Base-by-base conservation (phyloP, 2,113 vertebrate genomes). In the Tupaia chinensis region DNA sequence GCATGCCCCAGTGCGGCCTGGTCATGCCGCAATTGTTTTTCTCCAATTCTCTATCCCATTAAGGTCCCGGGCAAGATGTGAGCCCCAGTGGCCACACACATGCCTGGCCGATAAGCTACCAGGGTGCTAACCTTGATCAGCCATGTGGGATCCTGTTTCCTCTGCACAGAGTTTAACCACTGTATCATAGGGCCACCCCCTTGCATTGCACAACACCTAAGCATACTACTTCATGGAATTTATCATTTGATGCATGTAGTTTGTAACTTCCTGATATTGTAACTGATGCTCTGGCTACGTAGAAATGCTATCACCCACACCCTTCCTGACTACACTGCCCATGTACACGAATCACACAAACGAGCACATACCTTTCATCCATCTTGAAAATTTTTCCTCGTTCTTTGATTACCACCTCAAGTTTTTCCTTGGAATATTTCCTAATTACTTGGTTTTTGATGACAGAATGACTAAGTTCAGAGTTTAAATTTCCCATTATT, bases 381-480 rank as follows among this genome's bases (percentile, higher is more conserved):
- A 68, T 73, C 82, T 77, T 27, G 17, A 89, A 72, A 92, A 84
- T 11, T 85, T 61, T 63, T 87, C 66, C 44, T 91, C 83, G 44
- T 23, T 93, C 61, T 91, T 73, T 76, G 8, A 91, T 66, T 76
- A 89, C 54, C 54, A 92, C 54, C 58, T 58, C 68, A 72, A 70
- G 86, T 3, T 79, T 69, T 73, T 12, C 72, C 84, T 81, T n/a
- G n/a, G 88, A 72, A 14, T 68, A 44, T 34, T 91, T 81, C 23
- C 13, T 7, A 60, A 1, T 72, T 72, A 15, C 5, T 15, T 5
- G 9, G 9, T 83, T 76, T 74, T 54, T 53, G 17, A 4, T 29
- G 0, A 34, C n/a, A 72, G 56, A 23, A 44, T 72, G 44, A 70
- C 27, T 34, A 65, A 66, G 79, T 12, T 63, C 54, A 83, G 4